Evolutionary conservation across 1,140 invertebrate genomes (phyloP), one percentile per base, ranked within the genome.

Genomic region (Drosophila dunni): DNA sequence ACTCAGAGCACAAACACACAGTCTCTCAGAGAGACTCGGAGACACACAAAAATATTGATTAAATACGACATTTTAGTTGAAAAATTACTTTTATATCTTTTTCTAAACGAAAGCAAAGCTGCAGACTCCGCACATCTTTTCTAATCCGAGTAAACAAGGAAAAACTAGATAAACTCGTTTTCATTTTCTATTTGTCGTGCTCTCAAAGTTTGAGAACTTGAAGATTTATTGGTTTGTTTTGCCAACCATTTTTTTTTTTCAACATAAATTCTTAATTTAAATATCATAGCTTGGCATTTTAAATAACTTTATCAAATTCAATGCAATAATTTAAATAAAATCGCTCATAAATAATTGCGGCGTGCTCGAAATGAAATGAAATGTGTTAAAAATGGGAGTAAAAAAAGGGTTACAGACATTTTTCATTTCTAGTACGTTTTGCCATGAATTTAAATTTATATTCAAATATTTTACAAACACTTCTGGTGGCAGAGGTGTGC

Each of bases 161-260:
- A 54, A 54, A 33, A 40, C 17, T 53, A 1, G 34, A 6, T 2
- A 33, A 63, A 29, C 48, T 63, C 17, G 33, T 34, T 10, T 33
- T 29, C 7, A 6, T 29, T 15, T 45, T 42, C 40, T 9, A 20
- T 45, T 13, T 50, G 24, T n/a, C 24, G 48, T 48, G 46, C 20
- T 70, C 48, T 48, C 44, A 51, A 29, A 58, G 33, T 65, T 20
- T 44, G 8, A 20, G 40, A 65, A 15, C 62, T 48, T 9, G 7
- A 60, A 24, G 70, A 73, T 73, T 73, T 73, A 73, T 68, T 29
- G 70, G 13, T 9, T 68, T 73, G 64, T 68, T 73, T 67, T 68
- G 40, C 54, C 48, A 46, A 45, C 3, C 5, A 5, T 29, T 3
- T 29, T 29, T 29, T 33, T 67, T 17, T 48, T 58, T 57, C 7